phyloP scores from a whole-genome alignment of 2,113 vertebrate species.

The Erinaceus europaeus region DNA sequence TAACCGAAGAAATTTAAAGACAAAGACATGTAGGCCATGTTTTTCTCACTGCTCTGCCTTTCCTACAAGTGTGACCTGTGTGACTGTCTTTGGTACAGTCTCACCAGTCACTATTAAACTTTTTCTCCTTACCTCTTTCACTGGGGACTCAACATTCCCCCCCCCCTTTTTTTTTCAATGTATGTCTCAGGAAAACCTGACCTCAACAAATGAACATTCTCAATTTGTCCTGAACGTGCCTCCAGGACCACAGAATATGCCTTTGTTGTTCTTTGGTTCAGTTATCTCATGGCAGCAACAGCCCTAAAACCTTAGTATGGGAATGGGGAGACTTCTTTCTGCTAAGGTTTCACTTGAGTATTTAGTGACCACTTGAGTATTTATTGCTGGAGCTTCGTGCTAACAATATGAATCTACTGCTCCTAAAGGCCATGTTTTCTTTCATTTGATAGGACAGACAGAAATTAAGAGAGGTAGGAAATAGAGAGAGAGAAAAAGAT shows the following conservation, averaged over 20 bases:
- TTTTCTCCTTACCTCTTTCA: background rate
- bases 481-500: no score
- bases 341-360: no score
- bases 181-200: background rate
- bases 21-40: background rate
- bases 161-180: background rate
- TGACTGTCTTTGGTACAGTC: background rate
- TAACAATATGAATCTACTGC: no score
- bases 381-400: no score
- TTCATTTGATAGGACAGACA: no score
- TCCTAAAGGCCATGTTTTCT: no score
- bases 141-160: background rate
- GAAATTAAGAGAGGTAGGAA: no score
- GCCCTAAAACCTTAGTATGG: no score
- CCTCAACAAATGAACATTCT: background rate
- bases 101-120: background rate
- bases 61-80: background rate
- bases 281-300: background rate
- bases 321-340: no score
- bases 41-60: background rate
- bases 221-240: conserved; percentile 33
- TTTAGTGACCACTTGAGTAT: no score
- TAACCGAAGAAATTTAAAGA: background rate
- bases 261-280: background rate
- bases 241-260: background rate